Base-by-base conservation (phyloP, 2,888 invertebrate species). In the Heliconius sara region DNA sequence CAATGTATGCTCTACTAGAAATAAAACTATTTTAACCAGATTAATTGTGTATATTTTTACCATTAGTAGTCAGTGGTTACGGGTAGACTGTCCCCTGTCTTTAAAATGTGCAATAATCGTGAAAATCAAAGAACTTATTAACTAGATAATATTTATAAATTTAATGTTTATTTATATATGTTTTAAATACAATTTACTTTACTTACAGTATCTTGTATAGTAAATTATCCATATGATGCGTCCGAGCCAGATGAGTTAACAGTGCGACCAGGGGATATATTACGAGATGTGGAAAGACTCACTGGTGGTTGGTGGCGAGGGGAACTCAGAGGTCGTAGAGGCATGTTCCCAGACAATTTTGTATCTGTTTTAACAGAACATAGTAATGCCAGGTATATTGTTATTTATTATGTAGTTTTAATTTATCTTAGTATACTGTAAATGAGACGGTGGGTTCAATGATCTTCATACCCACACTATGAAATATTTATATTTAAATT, bases 311-410 rank as follows among this genome's bases (percentile, higher is more conserved):
- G 99, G 98, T 98, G 98, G 97, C 97, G 98, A 91, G 99, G 99
- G n/a, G 97, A 97, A 81, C 93, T 98, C 78, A 95, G 95, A 80
- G 98, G 98, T 80, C 96, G 97, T 87, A 96, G 96, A 82, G 99
- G 99, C 86, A 97, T 99, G 96, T 99, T 99, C 93, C 99, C 99
- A 5, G 98, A 99, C 91, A 99, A 98, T 93, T 99, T 98, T 95
- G 99, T 99, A 30, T 96, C 97, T 85, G 93, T 97, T 83, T 89
- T 96, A 78, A 88, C 89, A 13, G 94, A 94, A 80, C 90, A 91
- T 70, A 87, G 87, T 83, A 88, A 89, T 89, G 82, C 91, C 81
- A 95, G 96, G 96, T 96, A 79, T 88, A 83, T 27, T 66, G 27
- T 39, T n/a, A 34, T 25, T 57, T 27, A 34, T 72, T 25, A 73